Percentiles rank a stretch among this genome's conserved stretches.
Evolutionary conservation across 2,113 vertebrate genomes (phyloP).

Genomic region (Hypomesus transpacificus): DNA sequence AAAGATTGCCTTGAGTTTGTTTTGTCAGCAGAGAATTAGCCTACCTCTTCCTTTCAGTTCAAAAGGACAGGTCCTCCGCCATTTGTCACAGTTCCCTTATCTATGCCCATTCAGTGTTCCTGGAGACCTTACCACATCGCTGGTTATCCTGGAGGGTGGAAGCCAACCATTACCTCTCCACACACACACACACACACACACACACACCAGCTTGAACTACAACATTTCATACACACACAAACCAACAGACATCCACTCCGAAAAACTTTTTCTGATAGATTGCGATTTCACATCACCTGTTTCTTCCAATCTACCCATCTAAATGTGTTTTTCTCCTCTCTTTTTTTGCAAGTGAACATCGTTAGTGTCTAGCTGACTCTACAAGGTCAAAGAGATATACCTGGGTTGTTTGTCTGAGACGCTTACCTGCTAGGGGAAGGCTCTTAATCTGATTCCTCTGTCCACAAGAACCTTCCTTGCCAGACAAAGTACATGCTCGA

Average conservation of each 20-base stretch:
- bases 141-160: constrained; percentile 52
- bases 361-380: not conserved
- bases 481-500: too few relatives aligned
- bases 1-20: constrained; percentile 9
- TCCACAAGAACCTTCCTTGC: too few relatives aligned
- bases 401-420: constrained; percentile 2
- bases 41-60: constrained; percentile 15
- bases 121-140: constrained; percentile 53
- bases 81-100: constrained; percentile 66
- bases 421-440: constrained; percentile 4
- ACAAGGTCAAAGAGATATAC: constrained; percentile 38
- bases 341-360: not conserved
- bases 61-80: constrained; percentile 42
- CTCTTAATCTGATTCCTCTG: constrained; percentile 33
- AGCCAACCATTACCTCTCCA: constrained; percentile 39
- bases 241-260: not conserved
- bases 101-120: constrained; percentile 53
- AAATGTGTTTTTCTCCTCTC: not conserved
- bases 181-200: not conserved
- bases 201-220: not conserved
- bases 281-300: not conserved
- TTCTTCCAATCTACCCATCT: not conserved
- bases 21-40: constrained; percentile 33
- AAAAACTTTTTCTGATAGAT: constrained; percentile 1
- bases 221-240: not conserved